Conservation (phyloP, 2,888 invertebrate genomes). For the Scaptomyza polygonia region DNA sequence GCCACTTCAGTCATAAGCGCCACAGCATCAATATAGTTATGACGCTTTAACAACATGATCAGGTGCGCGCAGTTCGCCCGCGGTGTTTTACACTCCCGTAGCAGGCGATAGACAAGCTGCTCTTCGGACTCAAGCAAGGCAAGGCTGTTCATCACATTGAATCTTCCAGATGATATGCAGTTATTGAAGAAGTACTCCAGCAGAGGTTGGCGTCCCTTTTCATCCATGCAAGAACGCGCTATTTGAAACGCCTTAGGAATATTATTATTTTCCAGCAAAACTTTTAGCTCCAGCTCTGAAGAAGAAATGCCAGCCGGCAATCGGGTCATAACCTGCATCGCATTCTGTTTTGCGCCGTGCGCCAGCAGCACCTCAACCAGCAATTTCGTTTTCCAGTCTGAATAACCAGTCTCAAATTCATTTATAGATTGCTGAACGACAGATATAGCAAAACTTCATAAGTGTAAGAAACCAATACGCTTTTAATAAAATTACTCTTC, state of each 20-base stretch:
- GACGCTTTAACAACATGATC: slow-evolving; percentile 82
- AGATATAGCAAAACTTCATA: not conserved
- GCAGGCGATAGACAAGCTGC: slow-evolving; percentile 75
- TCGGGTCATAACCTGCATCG: slow-evolving; percentile 75
- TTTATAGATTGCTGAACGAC: slow-evolving; percentile 19
- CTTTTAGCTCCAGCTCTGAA: slow-evolving; percentile 72
- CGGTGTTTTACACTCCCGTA: slow-evolving; percentile 70
- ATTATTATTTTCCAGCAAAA: slow-evolving; percentile 81
- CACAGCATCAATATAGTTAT: slow-evolving; percentile 83
- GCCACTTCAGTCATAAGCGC: slow-evolving; percentile 82
- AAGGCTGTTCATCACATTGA: slow-evolving; percentile 78
- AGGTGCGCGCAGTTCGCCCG: slow-evolving; percentile 81
- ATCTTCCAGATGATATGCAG: slow-evolving; percentile 75
- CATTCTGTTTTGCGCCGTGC: slow-evolving; percentile 69
- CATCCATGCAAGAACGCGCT: slow-evolving; percentile 79
- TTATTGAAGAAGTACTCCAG: slow-evolving; percentile 79
- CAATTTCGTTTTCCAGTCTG: slow-evolving; percentile 82
- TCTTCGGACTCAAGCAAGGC: slow-evolving; percentile 80
- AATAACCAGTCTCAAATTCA: slow-evolving; percentile 33
- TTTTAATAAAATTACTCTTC: no score
- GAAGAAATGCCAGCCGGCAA: slow-evolving; percentile 73
- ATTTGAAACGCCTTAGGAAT: slow-evolving; percentile 83
- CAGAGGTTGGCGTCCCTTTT: slow-evolving; percentile 63
- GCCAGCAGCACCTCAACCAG: slow-evolving; percentile 77
- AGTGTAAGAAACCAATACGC: no score